Conservation (phyloP, 2,797 vertebrate species). For the Myiothlypis chrysogaster region DNA sequence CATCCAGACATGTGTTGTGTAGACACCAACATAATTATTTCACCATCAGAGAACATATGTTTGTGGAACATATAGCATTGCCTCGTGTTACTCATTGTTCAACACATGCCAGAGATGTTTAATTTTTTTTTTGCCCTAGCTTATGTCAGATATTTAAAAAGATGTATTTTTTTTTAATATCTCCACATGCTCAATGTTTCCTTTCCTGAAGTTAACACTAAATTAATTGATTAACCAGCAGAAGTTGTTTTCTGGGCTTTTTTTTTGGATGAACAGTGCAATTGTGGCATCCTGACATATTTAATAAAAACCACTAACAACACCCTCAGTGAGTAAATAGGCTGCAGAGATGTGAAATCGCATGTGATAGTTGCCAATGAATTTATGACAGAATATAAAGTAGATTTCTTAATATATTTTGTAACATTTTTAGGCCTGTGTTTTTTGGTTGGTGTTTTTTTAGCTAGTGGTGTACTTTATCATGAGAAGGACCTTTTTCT, state of each 20-base stretch:
- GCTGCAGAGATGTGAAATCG: not conserved
- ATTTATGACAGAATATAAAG: not conserved
- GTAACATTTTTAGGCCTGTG: not conserved
- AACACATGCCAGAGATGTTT: not conserved
- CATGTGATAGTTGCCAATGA: not conserved
- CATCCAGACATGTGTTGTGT: not conserved
- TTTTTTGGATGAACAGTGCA: not conserved
- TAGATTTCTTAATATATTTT: not conserved
- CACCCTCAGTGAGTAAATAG: not conserved
- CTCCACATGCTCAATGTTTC: not conserved
- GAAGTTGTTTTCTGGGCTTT: not conserved
- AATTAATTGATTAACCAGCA: not conserved
- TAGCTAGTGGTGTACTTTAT: not conserved
- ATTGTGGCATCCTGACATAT: not conserved
- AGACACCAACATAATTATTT: constrained; percentile 1
- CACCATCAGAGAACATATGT: not conserved
- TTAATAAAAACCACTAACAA: not conserved
- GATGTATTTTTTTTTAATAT: not conserved
- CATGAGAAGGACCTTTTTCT: not conserved
- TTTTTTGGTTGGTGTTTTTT: not conserved
- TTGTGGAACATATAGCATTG: not conserved
- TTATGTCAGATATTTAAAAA: not conserved
- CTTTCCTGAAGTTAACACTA: not conserved
- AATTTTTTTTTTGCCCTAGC: not conserved
- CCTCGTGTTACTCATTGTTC: not conserved